Base-by-base conservation (phyloP, 1,140 invertebrate genomes). In the Dermatophagoides farinae region DNA sequence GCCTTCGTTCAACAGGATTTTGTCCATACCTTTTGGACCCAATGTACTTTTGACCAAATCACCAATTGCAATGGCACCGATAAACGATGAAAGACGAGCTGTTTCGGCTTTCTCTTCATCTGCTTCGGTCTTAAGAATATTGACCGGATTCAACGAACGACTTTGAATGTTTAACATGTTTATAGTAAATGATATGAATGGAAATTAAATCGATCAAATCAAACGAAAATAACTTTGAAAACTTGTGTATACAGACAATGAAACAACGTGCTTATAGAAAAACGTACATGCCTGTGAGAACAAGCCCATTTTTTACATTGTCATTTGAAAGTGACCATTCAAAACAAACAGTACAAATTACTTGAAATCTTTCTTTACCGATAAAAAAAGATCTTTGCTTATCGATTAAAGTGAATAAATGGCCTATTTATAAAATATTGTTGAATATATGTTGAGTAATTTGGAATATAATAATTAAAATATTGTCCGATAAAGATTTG, bases 21-120 rank as follows among this genome's bases (percentile, higher is more conserved):
- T 99, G 72, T 99, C 95, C 96, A 99, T 98, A 70, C 96, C 95
- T 76, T 98, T 98, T 16, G 96, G 96, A 18, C 96, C 96, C 14
- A 99, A 76, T 12, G 96, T 99, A 61, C 87, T 92, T 72, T 97
- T 98, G 0, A 99, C 86, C 51, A 99, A 76, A 75, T 99, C 96
- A 18, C 95, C 96, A 69, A 99, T 93, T 6, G 93, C 90, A 70
- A 96, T 97, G 23, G 92, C 95, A 47, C 95, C 95, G 66, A 97
- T 84, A 72, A 98, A 98, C 67, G 88, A 89, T 43, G 91, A 97
- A 73, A 99, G 74, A 49, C 74, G 67, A 47, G 74, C 75, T 59
- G 66, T 69, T 76, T 99, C 95, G 37, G 86, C 87, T 69, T 92
- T 95, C 71, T 98, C 95, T 75, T 97, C 90, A 72, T 97, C 91